These are phyloP conservation scores for Diabrotica virgifera DNA, from an alignment of 1,140 invertebrate genomes.

Conservation along the genomic window DNA sequence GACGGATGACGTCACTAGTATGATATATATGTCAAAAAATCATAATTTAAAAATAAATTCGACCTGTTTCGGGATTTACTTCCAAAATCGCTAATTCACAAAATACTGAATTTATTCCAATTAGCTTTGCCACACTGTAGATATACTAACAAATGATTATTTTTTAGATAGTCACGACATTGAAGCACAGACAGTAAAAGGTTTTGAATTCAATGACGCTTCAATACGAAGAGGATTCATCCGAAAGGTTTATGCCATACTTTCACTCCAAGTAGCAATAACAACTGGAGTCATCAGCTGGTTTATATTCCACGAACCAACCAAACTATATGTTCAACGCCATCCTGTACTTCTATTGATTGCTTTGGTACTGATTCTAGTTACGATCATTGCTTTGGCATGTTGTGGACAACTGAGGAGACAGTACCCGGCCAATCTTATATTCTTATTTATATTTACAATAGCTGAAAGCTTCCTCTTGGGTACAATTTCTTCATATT, in stretches of 20 bases:
- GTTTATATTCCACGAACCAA: constrained; percentile 69
- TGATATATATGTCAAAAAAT: no score
- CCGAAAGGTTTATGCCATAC: constrained; percentile 75
- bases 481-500: constrained; percentile 62
- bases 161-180: no score
- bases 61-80: no score
- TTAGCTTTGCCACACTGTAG: no score
- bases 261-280: constrained; percentile 75
- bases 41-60: no score
- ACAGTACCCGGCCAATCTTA: constrained; percentile 82
- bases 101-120: no score
- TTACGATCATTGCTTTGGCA: constrained; percentile 77
- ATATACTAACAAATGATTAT: no score
- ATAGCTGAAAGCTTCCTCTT: constrained; percentile 74
- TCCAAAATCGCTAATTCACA: no score
- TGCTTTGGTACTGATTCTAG: constrained; percentile 67
- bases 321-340: constrained; percentile 54
- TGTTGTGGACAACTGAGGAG: constrained; percentile 84
- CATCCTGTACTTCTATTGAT: constrained; percentile 59
- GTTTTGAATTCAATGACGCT: constrained; percentile 73
- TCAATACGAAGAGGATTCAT: constrained; percentile 74
- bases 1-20: no score
- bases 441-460: constrained; percentile 85
- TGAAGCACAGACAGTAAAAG: constrained; percentile 51
- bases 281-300: constrained; percentile 75